A percentile compares a stretch with the other conserved stretches of the same genome.
Evolutionary conservation across 2,797 vertebrate genomes (phyloP).

Genomic region (Sarcoramphus papa): DNA sequence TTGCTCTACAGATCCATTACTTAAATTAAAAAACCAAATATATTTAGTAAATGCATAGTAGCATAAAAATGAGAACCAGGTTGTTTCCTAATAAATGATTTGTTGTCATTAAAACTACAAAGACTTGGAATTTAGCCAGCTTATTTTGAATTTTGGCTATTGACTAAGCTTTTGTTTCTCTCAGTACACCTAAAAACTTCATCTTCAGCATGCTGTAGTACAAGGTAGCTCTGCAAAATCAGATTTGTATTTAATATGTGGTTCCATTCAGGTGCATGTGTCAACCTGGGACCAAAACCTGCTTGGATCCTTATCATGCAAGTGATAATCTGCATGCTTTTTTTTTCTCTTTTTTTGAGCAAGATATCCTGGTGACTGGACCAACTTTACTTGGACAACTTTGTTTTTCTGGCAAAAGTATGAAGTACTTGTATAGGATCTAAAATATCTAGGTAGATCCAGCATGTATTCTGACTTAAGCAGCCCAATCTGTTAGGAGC

Average conservation of each 20-base stretch:
- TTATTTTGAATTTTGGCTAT: background rate
- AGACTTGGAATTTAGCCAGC: background rate
- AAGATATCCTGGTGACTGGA: background rate
- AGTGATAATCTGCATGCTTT: background rate
- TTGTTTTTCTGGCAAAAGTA: background rate
- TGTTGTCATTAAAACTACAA: background rate
- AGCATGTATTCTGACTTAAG: background rate
- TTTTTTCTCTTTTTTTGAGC: background rate
- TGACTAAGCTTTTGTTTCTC: background rate
- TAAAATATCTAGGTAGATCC: background rate
- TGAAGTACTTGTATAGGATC: background rate
- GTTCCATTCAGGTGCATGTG: rapidly evolving
- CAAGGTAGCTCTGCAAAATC: background rate
- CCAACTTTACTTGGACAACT: background rate
- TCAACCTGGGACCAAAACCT: background rate
- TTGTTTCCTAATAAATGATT: background rate
- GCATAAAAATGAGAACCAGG: background rate
- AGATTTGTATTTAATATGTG: background rate
- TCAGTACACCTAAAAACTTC: background rate
- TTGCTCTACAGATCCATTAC: background rate
- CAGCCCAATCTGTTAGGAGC: background rate
- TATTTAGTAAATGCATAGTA: background rate
- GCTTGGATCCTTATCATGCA: background rate
- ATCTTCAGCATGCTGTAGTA: background rate
- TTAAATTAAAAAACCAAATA: background rate